Conservation (phyloP, 2,797 vertebrate genomes). For the Champsocephalus gunnari region DNA sequence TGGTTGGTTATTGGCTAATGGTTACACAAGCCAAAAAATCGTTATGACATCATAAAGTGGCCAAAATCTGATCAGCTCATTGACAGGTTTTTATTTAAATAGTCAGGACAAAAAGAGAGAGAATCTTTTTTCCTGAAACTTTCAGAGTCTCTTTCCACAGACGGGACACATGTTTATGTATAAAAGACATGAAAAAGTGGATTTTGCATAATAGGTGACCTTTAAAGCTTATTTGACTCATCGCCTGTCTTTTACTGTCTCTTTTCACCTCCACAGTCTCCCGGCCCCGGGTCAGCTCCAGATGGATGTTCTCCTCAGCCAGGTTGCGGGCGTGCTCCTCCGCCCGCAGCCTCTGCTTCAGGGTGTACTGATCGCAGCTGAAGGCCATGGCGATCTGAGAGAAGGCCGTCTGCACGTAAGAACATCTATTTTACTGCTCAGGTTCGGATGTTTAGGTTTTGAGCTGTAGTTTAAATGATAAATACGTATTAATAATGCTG, state of each 20-base stretch:
- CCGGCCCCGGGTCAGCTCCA: slow-evolving; percentile 85
- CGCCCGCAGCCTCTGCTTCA: slow-evolving; percentile 85
- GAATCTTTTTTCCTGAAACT: too few species aligned
- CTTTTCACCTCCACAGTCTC: slow-evolving; percentile 85
- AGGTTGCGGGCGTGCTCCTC: slow-evolving; percentile 87
- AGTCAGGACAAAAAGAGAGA: too few species aligned
- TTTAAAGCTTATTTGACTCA: background rate
- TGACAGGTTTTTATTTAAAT: too few species aligned
- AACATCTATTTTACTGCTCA: background rate
- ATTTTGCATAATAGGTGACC: too few species aligned
- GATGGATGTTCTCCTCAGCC: slow-evolving; percentile 88
- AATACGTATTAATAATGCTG: background rate
- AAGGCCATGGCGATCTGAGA: slow-evolving; percentile 81
- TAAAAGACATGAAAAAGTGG: too few species aligned
- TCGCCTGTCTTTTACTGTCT: background rate
- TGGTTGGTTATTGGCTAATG: too few species aligned
- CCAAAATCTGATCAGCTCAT: too few species aligned
- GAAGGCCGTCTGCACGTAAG: slow-evolving; percentile 72
- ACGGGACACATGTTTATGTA: too few species aligned
- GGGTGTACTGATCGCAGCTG: slow-evolving; percentile 84
- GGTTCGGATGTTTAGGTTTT: background rate
- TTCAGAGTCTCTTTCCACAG: too few species aligned
- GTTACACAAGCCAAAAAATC: too few species aligned
- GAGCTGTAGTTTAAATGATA: background rate
- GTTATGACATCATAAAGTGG: too few species aligned